Evolutionary conservation across 2,888 invertebrate genomes (phyloP), one percentile per base, ranked within the genome.

Genomic region (Cryptus armator): DNA sequence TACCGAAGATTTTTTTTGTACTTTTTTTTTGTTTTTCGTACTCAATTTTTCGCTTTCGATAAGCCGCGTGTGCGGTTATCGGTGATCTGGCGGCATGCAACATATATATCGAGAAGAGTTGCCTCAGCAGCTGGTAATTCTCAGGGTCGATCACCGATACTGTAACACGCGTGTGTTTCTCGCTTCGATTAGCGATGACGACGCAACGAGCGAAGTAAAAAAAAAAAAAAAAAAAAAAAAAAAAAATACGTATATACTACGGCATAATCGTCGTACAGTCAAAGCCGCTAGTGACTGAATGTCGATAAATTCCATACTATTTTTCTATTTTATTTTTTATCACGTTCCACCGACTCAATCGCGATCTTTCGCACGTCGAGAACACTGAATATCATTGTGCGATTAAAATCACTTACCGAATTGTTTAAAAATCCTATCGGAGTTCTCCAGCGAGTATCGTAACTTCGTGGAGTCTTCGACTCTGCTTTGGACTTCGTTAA

Each of bases 61-160:
- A 53, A 24, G 67, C 32, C 46, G n/a, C 71, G 53, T 14, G n/a
- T 46, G 6, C 37, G 74, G 64, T 67, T 67, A 72, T 76, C 81
- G 67, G 46, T 71, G 59, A 76, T 81, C 66, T 37, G 59, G 37
- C 64, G 51, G 24, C 68, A 29, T 32, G 68, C 29, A 64, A 56
- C 46, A 14, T 62, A 19, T 32, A 32, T 44, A 77, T 48, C 67
- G 59, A 84, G 76, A 72, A 64, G 77, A 72, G 77, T 83, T 51
- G 72, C 62, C 67, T 37, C 59, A 77, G 77, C 84, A 84, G 84
- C 84, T 84, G 81, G 71, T 77, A 70, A 81, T 81, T 81, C 80
- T 71, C 84, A 81, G 84, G 84, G 84, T 81, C 84, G 74, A 82
- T 82, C 82, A 77, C 81, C 81, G 77, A 84, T 81, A 81, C 64